These are phyloP conservation scores for Melanotaenia boesemani DNA, from an alignment of 2,797 vertebrate species.

Conservation along the genomic window DNA sequence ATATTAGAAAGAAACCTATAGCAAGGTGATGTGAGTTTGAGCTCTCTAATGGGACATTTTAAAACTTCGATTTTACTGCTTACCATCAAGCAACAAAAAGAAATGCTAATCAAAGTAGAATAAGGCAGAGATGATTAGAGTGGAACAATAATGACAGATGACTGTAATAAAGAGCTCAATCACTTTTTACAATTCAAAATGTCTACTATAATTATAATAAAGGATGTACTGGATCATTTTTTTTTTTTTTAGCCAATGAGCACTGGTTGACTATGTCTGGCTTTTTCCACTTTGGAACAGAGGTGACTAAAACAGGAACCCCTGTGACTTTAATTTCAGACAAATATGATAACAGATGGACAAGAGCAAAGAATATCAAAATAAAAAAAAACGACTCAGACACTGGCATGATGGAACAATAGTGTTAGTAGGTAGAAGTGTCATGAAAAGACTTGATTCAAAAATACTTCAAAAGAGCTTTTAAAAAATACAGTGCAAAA, in stretches of 20 bases:
- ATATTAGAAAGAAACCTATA: constrained; percentile 17
- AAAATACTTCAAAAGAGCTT: background rate
- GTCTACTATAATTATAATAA: background rate
- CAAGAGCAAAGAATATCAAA: constrained; percentile 22
- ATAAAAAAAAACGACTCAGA: constrained; percentile 28
- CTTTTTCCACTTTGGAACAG: constrained; percentile 3
- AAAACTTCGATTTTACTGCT: background rate
- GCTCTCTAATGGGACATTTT: constrained; percentile 5
- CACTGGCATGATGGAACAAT: background rate
- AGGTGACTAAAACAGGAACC: constrained; percentile 9
- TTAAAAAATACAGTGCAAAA: background rate
- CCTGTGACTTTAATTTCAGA: constrained; percentile 2
- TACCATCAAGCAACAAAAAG: constrained; percentile 7
- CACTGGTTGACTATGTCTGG: background rate
- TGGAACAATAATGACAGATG: background rate
- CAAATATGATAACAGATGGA: constrained; percentile 31
- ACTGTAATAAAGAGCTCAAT: constrained; percentile 20
- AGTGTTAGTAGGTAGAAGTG: background rate
- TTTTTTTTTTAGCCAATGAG: background rate
- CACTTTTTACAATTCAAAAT: background rate
- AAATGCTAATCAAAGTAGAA: constrained; percentile 9
- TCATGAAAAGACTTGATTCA: background rate
- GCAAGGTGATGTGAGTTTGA: background rate
- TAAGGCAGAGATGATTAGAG: background rate
- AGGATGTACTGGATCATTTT: background rate